phyloP scores from a whole-genome alignment of 1,140 invertebrate genomes.

The Lordiphosa stackelbergi region DNA sequence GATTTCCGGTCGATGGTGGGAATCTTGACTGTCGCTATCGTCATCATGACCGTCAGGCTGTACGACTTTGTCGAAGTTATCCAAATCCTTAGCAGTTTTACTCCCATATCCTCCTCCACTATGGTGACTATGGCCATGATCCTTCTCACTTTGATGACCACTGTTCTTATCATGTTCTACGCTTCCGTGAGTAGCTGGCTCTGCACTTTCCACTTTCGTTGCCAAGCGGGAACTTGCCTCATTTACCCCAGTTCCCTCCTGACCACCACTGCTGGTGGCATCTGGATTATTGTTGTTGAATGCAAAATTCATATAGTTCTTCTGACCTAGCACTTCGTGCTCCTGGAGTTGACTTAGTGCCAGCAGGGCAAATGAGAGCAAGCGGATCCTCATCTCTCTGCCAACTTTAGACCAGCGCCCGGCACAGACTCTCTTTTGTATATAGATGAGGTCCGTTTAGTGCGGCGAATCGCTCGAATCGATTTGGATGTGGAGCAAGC shows the following conservation, averaged over 20 bases:
- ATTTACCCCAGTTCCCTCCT: background rate
- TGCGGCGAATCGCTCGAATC: constrained; percentile 47
- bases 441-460: constrained; percentile 47
- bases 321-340: constrained; percentile 41
- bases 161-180: no score
- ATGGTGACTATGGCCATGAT: no score
- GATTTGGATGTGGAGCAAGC: constrained; percentile 35
- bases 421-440: constrained; percentile 51
- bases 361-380: constrained; percentile 39
- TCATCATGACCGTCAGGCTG: background rate
- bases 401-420: constrained; percentile 36
- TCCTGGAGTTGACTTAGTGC: constrained; percentile 31
- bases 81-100: no score
- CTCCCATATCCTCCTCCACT: background rate
- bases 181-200: background rate
- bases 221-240: background rate
- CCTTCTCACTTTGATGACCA: no score
- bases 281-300: constrained; percentile 64
- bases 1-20: background rate
- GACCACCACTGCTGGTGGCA: constrained; percentile 6
- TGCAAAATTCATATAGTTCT: constrained; percentile 67
- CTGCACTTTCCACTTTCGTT: background rate
- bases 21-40: constrained; percentile 55
- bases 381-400: constrained; percentile 44
- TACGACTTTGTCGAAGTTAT: no score